Evolutionary conservation across 2,888 invertebrate species (phyloP).

Genomic region (Diarsia mendica): DNA sequence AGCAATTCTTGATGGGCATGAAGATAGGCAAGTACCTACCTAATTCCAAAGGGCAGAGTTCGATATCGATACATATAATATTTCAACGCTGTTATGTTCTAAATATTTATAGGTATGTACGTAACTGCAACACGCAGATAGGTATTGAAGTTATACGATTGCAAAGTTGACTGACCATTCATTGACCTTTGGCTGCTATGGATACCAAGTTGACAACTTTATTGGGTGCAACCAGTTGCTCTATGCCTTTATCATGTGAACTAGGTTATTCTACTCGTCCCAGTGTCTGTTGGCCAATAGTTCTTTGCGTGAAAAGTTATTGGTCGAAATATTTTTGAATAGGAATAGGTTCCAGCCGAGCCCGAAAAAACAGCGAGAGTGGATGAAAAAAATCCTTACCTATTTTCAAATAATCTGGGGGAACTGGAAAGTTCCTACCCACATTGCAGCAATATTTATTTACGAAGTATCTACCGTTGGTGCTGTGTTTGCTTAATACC

Average conservation of each 20-base stretch:
- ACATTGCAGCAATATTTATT: not conserved
- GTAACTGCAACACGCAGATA: not conserved
- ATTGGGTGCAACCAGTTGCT: conserved; percentile 34
- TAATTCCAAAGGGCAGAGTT: conserved; percentile 62
- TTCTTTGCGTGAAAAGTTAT: too few relatives aligned
- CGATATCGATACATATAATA: conserved; percentile 70
- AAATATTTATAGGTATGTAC: not conserved
- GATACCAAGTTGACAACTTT: conserved; percentile 48
- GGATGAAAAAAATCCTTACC: not conserved
- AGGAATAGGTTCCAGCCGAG: not conserved
- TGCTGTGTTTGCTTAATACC: not conserved
- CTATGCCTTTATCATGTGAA: not conserved
- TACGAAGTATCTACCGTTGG: not conserved
- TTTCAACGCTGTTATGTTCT: conserved; percentile 56
- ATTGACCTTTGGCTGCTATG: conserved; percentile 57
- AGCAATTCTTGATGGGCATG: conserved; percentile 18
- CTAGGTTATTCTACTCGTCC: too few relatives aligned
- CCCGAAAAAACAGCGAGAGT: not conserved
- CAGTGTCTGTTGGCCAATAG: too few relatives aligned
- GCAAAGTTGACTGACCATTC: conserved; percentile 47
- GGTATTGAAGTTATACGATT: conserved; percentile 1
- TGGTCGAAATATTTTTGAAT: too few relatives aligned
- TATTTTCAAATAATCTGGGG: not conserved
- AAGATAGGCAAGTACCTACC: conserved; percentile 28
- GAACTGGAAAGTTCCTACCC: not conserved